phyloP scores from a whole-genome alignment of 2,113 vertebrate genomes.

The Empidonax alnorum region DNA sequence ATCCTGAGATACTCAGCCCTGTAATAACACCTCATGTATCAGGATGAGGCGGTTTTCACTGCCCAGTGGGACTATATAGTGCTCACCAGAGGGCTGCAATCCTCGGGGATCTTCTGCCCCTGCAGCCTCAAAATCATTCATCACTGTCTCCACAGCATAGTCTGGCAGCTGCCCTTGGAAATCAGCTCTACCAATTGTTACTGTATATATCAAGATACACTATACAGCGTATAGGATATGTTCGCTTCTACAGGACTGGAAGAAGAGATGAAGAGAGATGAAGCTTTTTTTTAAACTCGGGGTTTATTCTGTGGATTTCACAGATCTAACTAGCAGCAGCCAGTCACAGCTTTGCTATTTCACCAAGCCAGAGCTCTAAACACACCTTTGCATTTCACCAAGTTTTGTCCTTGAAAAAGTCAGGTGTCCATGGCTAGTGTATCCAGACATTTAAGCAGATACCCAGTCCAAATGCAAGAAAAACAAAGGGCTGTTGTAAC shows the following conservation, averaged over 20 bases:
- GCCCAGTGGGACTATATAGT: background rate
- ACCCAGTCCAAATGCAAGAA: slow-evolving; percentile 31
- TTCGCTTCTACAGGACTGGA: background rate
- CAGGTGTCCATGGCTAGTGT: slow-evolving; percentile 32
- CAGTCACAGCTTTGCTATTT: background rate
- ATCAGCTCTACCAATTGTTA: fast-evolving
- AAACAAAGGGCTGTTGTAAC: slow-evolving; percentile 66
- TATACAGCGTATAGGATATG: background rate
- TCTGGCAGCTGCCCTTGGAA: background rate
- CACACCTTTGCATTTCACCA: slow-evolving; percentile 14
- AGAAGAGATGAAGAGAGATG: background rate
- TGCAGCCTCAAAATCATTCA: fast-evolving
- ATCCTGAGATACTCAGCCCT: background rate
- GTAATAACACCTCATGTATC: background rate
- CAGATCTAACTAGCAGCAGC: background rate
- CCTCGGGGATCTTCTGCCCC: background rate
- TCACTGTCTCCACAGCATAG: background rate
- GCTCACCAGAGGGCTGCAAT: background rate
- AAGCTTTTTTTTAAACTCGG: background rate
- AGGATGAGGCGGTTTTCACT: background rate
- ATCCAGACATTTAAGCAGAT: slow-evolving; percentile 59
- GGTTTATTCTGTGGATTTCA: background rate
- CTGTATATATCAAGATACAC: background rate
- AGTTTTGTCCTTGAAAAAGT: slow-evolving; percentile 58
- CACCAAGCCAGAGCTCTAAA: slow-evolving; percentile 11